Conservation (phyloP, 2,888 invertebrate genomes). For the Charanyca ferruginea region DNA sequence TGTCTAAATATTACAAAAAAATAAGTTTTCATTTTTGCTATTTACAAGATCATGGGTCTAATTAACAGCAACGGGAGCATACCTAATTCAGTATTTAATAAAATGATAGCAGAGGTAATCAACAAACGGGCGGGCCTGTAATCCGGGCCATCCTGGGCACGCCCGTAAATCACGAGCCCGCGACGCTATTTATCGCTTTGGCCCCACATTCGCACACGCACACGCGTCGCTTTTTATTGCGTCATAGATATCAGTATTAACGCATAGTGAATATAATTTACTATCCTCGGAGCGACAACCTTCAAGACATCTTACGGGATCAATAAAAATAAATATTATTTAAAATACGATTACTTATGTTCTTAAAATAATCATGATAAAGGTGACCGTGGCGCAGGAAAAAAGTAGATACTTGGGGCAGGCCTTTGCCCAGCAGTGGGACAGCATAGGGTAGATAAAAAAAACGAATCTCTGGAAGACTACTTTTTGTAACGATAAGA, state of each 20-base stretch:
- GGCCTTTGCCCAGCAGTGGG: too few species aligned
- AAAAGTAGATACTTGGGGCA: too few species aligned
- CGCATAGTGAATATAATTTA: slow-evolving; percentile 61
- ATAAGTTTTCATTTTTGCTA: neutral
- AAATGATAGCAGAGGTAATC: slow-evolving; percentile 59
- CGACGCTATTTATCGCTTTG: slow-evolving; percentile 73
- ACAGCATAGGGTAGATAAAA: too few species aligned
- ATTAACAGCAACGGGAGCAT: slow-evolving; percentile 38
- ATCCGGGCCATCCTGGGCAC: slow-evolving; percentile 61
- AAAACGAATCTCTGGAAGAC: slow-evolving; percentile 23
- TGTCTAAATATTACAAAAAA: too few species aligned
- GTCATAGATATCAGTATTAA: slow-evolving; percentile 68
- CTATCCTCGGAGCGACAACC: slow-evolving; percentile 34
- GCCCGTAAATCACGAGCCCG: slow-evolving; percentile 70
- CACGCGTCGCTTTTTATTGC: slow-evolving; percentile 71
- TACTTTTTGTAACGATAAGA: neutral
- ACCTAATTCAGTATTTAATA: slow-evolving; percentile 58
- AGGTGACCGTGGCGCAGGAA: too few species aligned
- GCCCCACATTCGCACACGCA: slow-evolving; percentile 70
- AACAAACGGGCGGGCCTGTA: slow-evolving; percentile 63
- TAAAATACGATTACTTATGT: too few species aligned
- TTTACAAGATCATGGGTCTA: slow-evolving; percentile 23
- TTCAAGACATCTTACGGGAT: slow-evolving; percentile 23
- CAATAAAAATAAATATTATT: slow-evolving; percentile 40
- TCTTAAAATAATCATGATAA: too few species aligned